Evolutionary conservation across 2,113 vertebrate genomes (phyloP).

Genomic region (Corythaeola cristata): DNA sequence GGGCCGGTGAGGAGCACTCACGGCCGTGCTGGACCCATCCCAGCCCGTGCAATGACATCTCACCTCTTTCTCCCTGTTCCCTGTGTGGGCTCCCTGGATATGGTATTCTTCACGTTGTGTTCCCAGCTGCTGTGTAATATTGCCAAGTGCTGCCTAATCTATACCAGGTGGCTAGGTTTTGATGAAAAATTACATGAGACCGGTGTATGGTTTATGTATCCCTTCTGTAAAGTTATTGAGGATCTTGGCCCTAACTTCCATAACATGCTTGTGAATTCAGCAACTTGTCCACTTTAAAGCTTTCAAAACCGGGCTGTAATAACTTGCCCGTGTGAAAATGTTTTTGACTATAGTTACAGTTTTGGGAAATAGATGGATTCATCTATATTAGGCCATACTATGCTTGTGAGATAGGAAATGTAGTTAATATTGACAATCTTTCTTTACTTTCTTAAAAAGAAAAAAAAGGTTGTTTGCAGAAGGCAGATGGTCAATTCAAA

Average conservation of each 20-base stretch:
- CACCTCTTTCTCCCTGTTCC: neutral
- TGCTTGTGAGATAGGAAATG: neutral
- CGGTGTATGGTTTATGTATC: neutral
- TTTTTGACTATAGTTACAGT: neutral
- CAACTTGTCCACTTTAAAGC: neutral
- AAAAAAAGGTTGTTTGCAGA: neutral
- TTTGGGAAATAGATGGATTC: neutral
- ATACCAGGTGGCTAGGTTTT: slow-evolving; percentile 34
- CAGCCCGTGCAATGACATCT: neutral
- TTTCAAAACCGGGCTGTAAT: neutral
- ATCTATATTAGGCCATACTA: neutral
- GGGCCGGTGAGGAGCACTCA: neutral
- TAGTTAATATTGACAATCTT: neutral
- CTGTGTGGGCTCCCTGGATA: neutral
- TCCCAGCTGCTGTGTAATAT: neutral
- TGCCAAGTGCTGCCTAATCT: slow-evolving; percentile 18
- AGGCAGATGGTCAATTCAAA: neutral
- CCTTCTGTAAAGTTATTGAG: slow-evolving; percentile 25
- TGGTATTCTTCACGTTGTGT: neutral
- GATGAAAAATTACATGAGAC: slow-evolving; percentile 25
- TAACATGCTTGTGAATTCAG: neutral
- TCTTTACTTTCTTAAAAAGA: neutral
- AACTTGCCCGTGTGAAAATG: neutral
- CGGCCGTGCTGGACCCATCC: neutral
- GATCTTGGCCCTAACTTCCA: neutral